These are phyloP conservation scores for Donacobius atricapilla DNA, from an alignment of 2,113 vertebrate species.

Conservation along the genomic window DNA sequence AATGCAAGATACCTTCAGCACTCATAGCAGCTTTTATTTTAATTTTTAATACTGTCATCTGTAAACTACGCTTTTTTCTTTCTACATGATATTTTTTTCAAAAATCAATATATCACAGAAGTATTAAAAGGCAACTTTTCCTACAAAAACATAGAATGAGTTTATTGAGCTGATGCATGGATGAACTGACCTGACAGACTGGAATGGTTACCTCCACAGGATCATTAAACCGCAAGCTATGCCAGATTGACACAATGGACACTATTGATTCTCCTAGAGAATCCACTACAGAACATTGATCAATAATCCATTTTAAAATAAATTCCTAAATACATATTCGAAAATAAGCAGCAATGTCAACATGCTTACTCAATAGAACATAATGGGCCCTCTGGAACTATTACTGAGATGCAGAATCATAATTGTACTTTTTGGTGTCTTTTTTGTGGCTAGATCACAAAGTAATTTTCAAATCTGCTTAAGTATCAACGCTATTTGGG, in stretches of 20 bases:
- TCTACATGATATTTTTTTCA: background rate
- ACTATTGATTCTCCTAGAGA: background rate
- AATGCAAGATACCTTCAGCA: background rate
- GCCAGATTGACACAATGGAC: background rate
- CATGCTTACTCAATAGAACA: background rate
- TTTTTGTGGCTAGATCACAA: background rate
- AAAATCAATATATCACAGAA: background rate
- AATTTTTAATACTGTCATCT: background rate
- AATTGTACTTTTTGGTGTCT: background rate
- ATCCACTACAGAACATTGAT: background rate
- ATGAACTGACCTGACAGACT: background rate
- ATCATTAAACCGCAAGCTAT: background rate
- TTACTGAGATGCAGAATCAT: background rate
- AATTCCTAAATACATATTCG: background rate
- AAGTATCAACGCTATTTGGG: background rate
- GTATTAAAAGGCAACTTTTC: background rate
- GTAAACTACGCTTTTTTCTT: background rate
- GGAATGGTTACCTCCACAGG: background rate
- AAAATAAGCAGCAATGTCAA: background rate
- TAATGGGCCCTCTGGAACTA: background rate
- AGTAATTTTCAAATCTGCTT: background rate
- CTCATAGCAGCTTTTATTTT: background rate
- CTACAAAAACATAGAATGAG: background rate
- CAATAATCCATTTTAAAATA: background rate
- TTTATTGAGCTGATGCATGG: background rate